Base-by-base conservation (phyloP, 2,888 invertebrate species). In the Ennomos quercinarius region DNA sequence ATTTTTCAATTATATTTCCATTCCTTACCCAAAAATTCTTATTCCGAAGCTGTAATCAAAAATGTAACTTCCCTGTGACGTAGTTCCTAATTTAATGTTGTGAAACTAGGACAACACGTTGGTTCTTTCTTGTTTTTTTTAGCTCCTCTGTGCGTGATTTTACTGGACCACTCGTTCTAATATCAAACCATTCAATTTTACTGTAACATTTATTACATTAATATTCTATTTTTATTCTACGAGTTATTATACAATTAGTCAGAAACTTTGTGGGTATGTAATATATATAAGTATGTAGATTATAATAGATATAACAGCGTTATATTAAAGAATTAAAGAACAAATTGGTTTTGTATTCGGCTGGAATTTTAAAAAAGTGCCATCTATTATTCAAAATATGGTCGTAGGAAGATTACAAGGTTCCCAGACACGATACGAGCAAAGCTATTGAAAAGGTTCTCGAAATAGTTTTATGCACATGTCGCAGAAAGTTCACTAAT, bases 131-230 rank as follows among this genome's bases (percentile, higher is more conserved):
- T 51, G 34, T 48, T 54, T 47, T 64, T 46, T 11, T 43, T 42
- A 40, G 52, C 50, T 50, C 44, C 36, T 66, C 57, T 86, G 84
- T 86, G 86, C 84, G 86, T 85, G 82, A 73, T 84, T 79, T 68
- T 55, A 66, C 76, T 81, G 80, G 78, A 80, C 82, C 77, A 64
- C 69, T 65, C 60, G 56, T 73, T 71, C 64, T 65, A 71, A 74
- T 71, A 63, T 63, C 51, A 64, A 70, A 68, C 58, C 50, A 59
- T 64, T 65, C 27, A 41, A 57, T 50, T 44, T 46, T 46, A 49
- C 45, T 42, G 47, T 10, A 40, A 12, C 27, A 35, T 47, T 48
- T 36, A 40, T 40, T 51, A 47, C 40, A n/a, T 54, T 44, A 52
- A 51, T 51, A 34, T 34, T 50, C 37, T 50, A 1, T 45, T 17